A percentile compares a stretch with the other conserved stretches of the same genome.
Conservation (phyloP, 2,797 vertebrate genomes). For the Lerista edwardsae region DNA sequence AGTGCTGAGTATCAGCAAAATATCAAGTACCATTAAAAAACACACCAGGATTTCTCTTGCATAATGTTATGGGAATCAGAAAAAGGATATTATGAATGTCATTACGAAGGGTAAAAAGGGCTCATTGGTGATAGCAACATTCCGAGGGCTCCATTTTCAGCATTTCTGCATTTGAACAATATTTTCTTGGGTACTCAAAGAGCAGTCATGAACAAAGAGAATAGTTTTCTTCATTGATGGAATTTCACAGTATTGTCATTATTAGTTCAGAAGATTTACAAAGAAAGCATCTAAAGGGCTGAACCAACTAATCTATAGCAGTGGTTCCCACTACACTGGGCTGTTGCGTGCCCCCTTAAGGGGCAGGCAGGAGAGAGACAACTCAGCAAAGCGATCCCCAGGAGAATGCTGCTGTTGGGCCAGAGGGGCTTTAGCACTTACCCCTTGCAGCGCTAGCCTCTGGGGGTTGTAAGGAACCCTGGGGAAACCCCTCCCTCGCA, state of each 20-base stretch:
- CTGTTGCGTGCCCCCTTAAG: too few relatives aligned
- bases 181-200: not conserved
- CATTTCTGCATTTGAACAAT: not conserved
- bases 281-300: not conserved
- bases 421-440: too few relatives aligned
- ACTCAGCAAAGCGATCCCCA: too few relatives aligned
- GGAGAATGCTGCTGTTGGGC: too few relatives aligned
- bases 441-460: too few relatives aligned
- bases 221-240: not conserved
- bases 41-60: conserved; percentile 15
- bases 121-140: not conserved
- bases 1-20: not conserved
- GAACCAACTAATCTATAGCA: conserved; percentile 8
- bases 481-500: too few relatives aligned
- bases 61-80: not conserved
- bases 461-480: too few relatives aligned
- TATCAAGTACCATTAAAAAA: not conserved
- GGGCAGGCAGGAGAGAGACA: too few relatives aligned
- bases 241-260: conserved; percentile 7
- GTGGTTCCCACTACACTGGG: too few relatives aligned
- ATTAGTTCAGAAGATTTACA: conserved; percentile 3
- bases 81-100: not conserved
- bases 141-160: not conserved
- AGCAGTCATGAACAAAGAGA: not conserved
- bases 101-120: not conserved